phyloP scores from a whole-genome alignment of 2,797 vertebrate species.

The Karalla daura region DNA sequence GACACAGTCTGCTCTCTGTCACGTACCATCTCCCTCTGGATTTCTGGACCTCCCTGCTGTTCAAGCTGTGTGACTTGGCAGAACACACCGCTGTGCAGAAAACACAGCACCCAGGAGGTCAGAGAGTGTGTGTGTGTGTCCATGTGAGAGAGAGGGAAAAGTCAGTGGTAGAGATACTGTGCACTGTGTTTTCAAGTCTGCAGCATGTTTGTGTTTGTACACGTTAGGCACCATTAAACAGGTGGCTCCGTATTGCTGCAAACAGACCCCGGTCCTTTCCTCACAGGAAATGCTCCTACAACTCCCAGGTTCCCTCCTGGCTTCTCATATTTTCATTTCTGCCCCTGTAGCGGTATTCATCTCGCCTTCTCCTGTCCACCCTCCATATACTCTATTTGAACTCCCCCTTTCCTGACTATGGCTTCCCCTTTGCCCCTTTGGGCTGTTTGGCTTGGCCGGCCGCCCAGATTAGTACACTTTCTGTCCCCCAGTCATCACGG shows the following conservation, averaged over 20 bases:
- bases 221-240: slow-evolving; percentile 76
- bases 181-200: slow-evolving; percentile 34
- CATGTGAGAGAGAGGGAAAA: slow-evolving; percentile 28
- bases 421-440: slow-evolving; percentile 52
- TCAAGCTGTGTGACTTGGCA: slow-evolving; percentile 84
- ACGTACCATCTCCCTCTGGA: slow-evolving; percentile 81
- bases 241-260: slow-evolving; percentile 72
- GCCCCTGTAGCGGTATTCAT: slow-evolving; percentile 60
- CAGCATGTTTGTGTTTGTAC: slow-evolving; percentile 45
- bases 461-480: slow-evolving; percentile 56
- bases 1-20: slow-evolving; percentile 76
- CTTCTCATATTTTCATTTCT: slow-evolving; percentile 58
- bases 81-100: slow-evolving; percentile 61
- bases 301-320: slow-evolving; percentile 46
- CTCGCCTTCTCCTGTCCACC: slow-evolving; percentile 45
- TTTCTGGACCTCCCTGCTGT: slow-evolving; percentile 80
- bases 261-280: slow-evolving; percentile 43
- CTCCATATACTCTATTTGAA: slow-evolving; percentile 54
- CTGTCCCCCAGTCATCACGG: slow-evolving; percentile 55
- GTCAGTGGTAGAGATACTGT: slow-evolving; percentile 22
- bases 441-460: slow-evolving; percentile 70
- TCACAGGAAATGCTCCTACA: slow-evolving; percentile 53
- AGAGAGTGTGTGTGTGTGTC: slow-evolving; percentile 56
- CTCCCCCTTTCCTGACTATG: slow-evolving; percentile 23
- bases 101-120: slow-evolving; percentile 68